Evolutionary conservation across 2,113 vertebrate genomes (phyloP).

Genomic region (Psophia crepitans): DNA sequence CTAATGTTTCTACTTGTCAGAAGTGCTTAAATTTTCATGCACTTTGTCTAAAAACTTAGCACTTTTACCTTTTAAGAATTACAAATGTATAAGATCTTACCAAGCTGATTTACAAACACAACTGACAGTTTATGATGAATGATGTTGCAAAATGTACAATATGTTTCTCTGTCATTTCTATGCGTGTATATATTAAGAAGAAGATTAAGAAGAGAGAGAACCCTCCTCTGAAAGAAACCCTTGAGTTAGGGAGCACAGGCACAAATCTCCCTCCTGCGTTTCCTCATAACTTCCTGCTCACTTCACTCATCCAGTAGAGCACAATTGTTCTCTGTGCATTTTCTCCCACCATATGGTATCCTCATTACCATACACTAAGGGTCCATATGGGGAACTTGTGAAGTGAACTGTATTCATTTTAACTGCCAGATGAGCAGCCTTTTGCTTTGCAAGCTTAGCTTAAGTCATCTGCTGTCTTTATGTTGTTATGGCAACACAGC

Average conservation of each 20-base stretch:
- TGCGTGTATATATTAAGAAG: conserved; percentile 67
- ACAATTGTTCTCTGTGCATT: conserved; percentile 80
- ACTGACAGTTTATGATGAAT: conserved; percentile 80
- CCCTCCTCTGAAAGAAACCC: conserved; percentile 64
- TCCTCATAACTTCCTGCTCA: conserved; percentile 64
- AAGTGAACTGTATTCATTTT: conserved; percentile 87
- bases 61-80: conserved; percentile 80
- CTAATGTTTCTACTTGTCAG: conserved; percentile 81
- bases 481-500: conserved; percentile 84
- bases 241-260: conserved; percentile 60
- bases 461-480: conserved; percentile 83
- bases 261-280: conserved; percentile 63
- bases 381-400: conserved; percentile 87
- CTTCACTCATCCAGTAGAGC: conserved; percentile 73
- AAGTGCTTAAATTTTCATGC: conserved; percentile 79
- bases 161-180: conserved; percentile 74
- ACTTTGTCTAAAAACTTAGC: conserved; percentile 82
- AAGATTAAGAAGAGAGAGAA: conserved; percentile 71
- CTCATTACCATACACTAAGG: conserved; percentile 84
- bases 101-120: conserved; percentile 80
- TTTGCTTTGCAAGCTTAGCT: conserved; percentile 83
- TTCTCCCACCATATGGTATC: conserved; percentile 83
- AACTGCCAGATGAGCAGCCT: conserved; percentile 86
- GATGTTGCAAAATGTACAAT: conserved; percentile 76
- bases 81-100: conserved; percentile 76